These are phyloP conservation scores for Steinernema khuongi DNA, from an alignment of 1,140 invertebrate genomes.

Conservation along the genomic window DNA sequence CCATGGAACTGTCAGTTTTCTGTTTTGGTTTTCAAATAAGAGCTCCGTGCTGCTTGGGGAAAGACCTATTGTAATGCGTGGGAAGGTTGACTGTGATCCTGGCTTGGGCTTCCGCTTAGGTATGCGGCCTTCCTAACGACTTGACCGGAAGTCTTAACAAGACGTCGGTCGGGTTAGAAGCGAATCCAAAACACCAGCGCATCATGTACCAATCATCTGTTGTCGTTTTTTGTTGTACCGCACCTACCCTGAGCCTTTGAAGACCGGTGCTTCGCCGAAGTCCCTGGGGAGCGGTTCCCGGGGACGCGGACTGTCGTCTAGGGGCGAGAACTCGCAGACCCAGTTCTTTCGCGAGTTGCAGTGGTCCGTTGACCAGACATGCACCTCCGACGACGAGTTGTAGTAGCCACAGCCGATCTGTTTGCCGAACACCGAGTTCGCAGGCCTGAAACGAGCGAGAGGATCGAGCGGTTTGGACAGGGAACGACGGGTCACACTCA, in stretches of 20 bases:
- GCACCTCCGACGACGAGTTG: neutral
- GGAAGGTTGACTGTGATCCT: too few relatives aligned
- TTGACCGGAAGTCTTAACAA: too few relatives aligned
- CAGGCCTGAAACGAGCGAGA: neutral
- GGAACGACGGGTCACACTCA: neutral
- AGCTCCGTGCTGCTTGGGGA: too few relatives aligned
- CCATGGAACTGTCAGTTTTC: too few relatives aligned
- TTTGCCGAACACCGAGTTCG: neutral
- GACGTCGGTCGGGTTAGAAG: too few relatives aligned
- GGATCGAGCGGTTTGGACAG: neutral
- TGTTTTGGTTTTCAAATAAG: too few relatives aligned
- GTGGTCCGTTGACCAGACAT: neutral
- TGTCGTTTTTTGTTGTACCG: too few relatives aligned
- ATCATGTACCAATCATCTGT: too few relatives aligned
- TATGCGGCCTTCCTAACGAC: too few relatives aligned
- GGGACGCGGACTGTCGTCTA: neutral
- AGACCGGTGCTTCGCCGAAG: neutral
- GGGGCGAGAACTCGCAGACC: conserved; percentile 6
- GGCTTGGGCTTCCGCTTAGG: too few relatives aligned
- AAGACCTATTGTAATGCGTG: too few relatives aligned
- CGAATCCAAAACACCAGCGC: too few relatives aligned
- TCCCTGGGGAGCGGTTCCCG: neutral
- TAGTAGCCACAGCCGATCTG: neutral
- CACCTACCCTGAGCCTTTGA: neutral
- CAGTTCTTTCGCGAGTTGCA: neutral